Conservation (phyloP, 2,113 vertebrate species). For the Laticauda colubrina region DNA sequence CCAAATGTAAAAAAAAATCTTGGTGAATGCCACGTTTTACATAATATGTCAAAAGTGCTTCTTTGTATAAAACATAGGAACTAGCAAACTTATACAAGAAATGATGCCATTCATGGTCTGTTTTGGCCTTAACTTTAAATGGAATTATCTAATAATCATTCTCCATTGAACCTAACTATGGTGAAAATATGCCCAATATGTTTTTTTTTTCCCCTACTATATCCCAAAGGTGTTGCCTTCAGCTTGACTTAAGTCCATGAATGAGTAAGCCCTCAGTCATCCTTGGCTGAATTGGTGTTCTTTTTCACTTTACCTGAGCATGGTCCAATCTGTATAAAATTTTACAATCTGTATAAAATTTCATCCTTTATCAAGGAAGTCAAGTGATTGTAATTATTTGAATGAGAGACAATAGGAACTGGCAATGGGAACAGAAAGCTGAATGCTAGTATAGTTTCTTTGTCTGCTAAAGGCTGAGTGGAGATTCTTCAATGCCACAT, state of each 20-base stretch:
- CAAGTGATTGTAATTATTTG: neutral
- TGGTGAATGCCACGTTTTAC: neutral
- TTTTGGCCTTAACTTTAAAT: neutral
- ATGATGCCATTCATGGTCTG: neutral
- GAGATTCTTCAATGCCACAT: neutral
- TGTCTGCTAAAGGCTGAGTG: neutral
- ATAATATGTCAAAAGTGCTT: neutral
- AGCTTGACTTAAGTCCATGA: neutral
- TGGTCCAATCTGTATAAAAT: neutral
- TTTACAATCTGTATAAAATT: neutral
- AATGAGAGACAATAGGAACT: neutral
- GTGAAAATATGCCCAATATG: neutral
- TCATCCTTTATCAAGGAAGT: neutral
- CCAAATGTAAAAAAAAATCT: neutral
- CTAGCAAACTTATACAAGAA: neutral
- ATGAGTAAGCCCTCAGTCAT: neutral
- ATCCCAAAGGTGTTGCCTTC: neutral
- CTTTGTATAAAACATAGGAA: neutral
- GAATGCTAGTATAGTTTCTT: neutral
- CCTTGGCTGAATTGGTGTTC: neutral
- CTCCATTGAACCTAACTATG: neutral
- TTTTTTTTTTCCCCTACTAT: neutral
- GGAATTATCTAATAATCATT: neutral
- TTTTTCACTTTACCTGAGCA: neutral
- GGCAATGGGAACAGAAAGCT: neutral